Base-by-base conservation (phyloP, 23 tunicate species). In the Corella eumyota region DNA sequence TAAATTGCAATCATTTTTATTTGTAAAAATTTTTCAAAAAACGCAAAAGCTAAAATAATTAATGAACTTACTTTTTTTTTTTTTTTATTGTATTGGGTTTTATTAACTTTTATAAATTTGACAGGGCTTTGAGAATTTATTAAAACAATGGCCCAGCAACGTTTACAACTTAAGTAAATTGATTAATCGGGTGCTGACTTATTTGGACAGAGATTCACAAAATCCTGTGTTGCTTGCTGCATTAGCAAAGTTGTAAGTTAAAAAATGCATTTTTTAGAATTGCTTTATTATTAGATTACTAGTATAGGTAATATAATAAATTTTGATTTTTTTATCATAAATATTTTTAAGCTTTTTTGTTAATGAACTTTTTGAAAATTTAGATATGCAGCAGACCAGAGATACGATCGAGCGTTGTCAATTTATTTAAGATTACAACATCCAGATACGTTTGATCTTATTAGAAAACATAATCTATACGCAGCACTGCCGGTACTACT, bases 391-490 rank as follows among this genome's bases (percentile, higher is more conserved):
- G 71, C 75, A 1, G 95, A 86, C 61, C 75, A 86, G 27, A 56
- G 85, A 25, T 86, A 62, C 49, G 95, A 86, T 24, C 69, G 76
- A 23, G 85, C 95, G 2, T 51, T 86, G 30, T 46, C 61, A 19
- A 71, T 77, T 19, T 86, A 86, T 46, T 70, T 86, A 2, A 65
- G 77, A 4, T 40, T 86, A 24, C 74, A 82, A 29, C 86, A 86
- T 71, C 95, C 95, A 6, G 95, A 72, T 25, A 71, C 95, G 24
- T 77, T 86, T 50, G 59, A 77, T 25, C 72, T 86, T 65, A 86
- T 86, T 19, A 50, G 85, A 30, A 86, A 86, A 51, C 95, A 86
- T 60, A 86, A 71, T 40, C 70, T 86, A 13, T 86, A 77, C 69
- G 61, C 36, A 50, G 86, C 85, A 0, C 56, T 86, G 23, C 69